phyloP scores from a whole-genome alignment of 2,888 invertebrate species.

The Calameuta idolon region DNA sequence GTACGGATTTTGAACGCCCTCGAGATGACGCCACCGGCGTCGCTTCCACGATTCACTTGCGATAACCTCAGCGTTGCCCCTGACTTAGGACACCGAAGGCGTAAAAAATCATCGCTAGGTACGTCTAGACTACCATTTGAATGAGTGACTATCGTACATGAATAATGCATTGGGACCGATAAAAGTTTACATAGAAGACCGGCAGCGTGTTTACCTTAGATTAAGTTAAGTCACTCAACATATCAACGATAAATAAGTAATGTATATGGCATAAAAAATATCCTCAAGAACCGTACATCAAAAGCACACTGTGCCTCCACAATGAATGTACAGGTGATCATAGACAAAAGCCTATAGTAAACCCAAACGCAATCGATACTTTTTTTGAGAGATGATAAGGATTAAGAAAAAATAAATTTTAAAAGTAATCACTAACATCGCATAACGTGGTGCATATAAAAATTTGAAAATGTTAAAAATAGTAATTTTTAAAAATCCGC shows the following conservation, averaged over 20 bases:
- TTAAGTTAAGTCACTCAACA: not conserved
- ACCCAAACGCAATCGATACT: not conserved
- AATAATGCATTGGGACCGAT: not conserved
- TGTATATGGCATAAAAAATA: not conserved
- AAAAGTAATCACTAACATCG: not conserved
- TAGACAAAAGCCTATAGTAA: not conserved
- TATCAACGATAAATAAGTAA: not conserved
- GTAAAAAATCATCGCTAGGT: not conserved
- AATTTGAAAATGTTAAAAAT: not conserved
- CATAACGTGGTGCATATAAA: not conserved
- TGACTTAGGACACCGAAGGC: not conserved
- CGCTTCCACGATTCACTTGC: not conserved
- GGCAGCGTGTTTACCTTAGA: not conserved
- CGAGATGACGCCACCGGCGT: conserved; percentile 35
- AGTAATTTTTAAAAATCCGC: not conserved
- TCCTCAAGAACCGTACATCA: not conserved
- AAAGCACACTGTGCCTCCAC: not conserved
- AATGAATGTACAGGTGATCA: not conserved
- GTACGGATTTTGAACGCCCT: conserved; percentile 38
- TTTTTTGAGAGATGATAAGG: not conserved
- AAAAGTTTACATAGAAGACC: not conserved
- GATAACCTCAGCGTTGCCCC: not conserved
- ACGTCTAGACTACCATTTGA: not conserved
- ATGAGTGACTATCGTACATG: not conserved
- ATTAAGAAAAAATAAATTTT: not conserved